These are phyloP conservation scores for Scotopteryx bipunctaria DNA, from an alignment of 2,888 invertebrate genomes.

Conservation along the genomic window DNA sequence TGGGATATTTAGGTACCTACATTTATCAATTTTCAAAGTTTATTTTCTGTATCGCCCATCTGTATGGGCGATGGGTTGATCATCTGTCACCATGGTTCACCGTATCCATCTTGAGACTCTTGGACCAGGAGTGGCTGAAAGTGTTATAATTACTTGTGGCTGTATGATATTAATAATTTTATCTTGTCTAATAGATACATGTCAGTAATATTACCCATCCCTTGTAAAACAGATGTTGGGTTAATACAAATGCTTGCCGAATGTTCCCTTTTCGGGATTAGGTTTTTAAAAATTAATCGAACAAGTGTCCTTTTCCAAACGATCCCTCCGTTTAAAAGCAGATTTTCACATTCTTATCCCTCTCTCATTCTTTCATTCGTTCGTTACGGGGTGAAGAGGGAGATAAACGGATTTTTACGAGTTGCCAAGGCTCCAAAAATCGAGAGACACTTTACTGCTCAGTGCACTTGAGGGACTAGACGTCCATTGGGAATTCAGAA, in stretches of 20 bases:
- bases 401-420: conserved; percentile 55
- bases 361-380: conserved; percentile 43
- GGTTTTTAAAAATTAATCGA: conserved; percentile 35
- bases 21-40: no score
- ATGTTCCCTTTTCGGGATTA: conserved; percentile 26
- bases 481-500: conserved; percentile 44
- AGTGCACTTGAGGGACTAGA: conserved; percentile 56
- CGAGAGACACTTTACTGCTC: conserved; percentile 61
- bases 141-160: no score
- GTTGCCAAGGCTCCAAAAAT: conserved; percentile 51
- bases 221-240: conserved; percentile 12
- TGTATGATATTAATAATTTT: neutral
- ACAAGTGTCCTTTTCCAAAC: conserved; percentile 25
- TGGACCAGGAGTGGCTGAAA: no score
- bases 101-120: no score
- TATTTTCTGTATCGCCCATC: no score
- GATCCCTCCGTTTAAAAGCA: conserved; percentile 29
- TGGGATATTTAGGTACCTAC: no score
- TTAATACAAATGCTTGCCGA: neutral
- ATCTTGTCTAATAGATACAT: neutral
- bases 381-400: conserved; percentile 38
- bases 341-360: conserved; percentile 39
- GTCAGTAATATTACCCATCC: neutral
- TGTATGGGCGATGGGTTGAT: no score
- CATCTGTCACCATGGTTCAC: no score